Evolutionary conservation across 2,888 invertebrate species (phyloP).

Genomic region (Hypomecis punctinalis): DNA sequence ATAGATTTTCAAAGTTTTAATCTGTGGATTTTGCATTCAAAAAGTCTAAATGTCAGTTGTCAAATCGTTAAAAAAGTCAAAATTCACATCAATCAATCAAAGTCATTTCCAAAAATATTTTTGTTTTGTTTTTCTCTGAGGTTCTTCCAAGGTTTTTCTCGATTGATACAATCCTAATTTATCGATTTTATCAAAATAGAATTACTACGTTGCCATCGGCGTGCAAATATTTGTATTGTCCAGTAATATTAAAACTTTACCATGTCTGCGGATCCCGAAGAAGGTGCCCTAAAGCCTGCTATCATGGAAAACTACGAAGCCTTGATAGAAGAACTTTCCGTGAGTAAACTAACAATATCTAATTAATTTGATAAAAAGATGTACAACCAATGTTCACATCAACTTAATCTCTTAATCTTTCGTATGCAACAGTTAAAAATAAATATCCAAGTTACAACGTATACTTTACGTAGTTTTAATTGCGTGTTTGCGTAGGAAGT

Average conservation of each 20-base stretch:
- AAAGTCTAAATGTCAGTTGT: too few relatives aligned
- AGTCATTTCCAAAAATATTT: neutral
- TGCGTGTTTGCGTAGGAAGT: neutral
- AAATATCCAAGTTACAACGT: neutral
- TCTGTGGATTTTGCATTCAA: too few relatives aligned
- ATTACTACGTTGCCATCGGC: neutral
- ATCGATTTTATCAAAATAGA: slow-evolving; percentile 16
- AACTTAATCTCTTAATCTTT: too few relatives aligned
- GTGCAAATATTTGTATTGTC: neutral
- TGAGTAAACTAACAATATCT: slow-evolving; percentile 43
- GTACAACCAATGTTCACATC: neutral
- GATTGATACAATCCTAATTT: neutral
- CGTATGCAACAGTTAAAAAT: too few relatives aligned
- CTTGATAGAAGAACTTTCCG: slow-evolving; percentile 64
- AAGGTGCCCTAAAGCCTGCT: slow-evolving; percentile 50
- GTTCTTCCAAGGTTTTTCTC: neutral
- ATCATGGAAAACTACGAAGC: slow-evolving; percentile 56
- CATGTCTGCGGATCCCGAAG: slow-evolving; percentile 55
- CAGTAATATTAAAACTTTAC: neutral
- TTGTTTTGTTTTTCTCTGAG: neutral
- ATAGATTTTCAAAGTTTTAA: too few relatives aligned
- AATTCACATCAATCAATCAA: neutral
- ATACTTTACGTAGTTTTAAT: neutral
- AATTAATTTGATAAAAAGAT: neutral
- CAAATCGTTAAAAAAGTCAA: neutral